Base-by-base conservation (phyloP, 2,888 invertebrate species). In the Fabriciana adippe region DNA sequence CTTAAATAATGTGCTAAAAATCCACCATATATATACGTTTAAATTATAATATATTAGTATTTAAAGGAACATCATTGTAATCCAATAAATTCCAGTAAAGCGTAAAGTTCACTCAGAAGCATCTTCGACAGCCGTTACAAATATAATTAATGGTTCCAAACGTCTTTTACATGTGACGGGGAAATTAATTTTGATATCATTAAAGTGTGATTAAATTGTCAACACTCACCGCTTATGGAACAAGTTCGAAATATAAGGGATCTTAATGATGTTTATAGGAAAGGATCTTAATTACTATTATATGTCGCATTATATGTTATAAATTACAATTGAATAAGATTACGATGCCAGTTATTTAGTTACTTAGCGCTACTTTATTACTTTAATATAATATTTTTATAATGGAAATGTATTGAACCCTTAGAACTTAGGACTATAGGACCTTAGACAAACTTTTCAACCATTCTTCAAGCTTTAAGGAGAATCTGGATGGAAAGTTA, bases 51-150 rank as follows among this genome's bases (percentile, higher is more conserved):
- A 41, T 41, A 41, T 41, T 21, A 35, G 16, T 48, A 16, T 55
- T 14, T 26, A 21, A 57, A 48, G 59, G 16, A 63, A 51, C 48
- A 54, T 64, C 55, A 66, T 66, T 59, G 50, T 69, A 54, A 72
- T 67, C 74, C 75, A 68, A 70, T 69, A 67, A 67, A 72, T 45
- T 50, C 55, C 65, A 70, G 64, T 68, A 64, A 61, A 72, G 75
- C 75, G 76, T 79, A 78, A 82, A 82, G 81, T 84, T 83, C 78
- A 79, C 80, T 81, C 79, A 78, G 81, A 79, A 79, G 80, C 84
- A 84, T 87, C 88, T 89, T 88, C 85, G 88, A 89, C 87, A 88
- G 85, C 83, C 84, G 84, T 80, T 86, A 81, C 82, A 79, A 81
- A 82, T 82, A 85, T 88, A 87, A 89, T 89, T 89, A 89, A 89